Evolutionary conservation across 2,797 vertebrate genomes (phyloP).

Genomic region (Vultur gryphus): DNA sequence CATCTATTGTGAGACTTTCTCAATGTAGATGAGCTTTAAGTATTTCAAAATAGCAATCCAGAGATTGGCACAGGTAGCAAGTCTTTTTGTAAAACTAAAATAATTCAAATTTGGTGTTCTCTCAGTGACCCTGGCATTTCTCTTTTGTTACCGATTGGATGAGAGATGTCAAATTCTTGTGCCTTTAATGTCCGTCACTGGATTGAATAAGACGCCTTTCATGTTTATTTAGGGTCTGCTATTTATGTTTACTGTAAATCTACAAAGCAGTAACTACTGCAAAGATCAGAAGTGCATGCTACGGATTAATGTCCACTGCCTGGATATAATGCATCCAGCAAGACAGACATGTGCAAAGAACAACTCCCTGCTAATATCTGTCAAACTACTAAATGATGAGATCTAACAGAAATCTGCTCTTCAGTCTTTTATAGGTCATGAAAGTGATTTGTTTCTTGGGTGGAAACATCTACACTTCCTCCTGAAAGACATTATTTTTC

Average conservation of each 20-base stretch:
- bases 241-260: neutral
- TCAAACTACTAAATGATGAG: neutral
- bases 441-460: neutral
- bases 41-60: constrained; percentile 6
- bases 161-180: constrained; percentile 8
- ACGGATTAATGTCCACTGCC: neutral
- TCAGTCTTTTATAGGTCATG: neutral
- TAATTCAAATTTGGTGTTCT: constrained; percentile 13
- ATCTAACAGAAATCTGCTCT: neutral
- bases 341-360: neutral
- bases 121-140: neutral
- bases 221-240: neutral
- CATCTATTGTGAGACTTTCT: neutral
- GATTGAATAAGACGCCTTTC: neutral
- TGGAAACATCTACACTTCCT: neutral
- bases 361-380: neutral
- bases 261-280: neutral
- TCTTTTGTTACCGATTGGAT: constrained; percentile 1
- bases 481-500: neutral
- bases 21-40: neutral
- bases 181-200: neutral
- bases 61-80: neutral
- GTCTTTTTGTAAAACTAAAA: constrained; percentile 30
- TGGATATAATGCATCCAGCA: neutral
- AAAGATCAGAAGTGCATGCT: neutral